phyloP scores from a whole-genome alignment of 2,797 vertebrate genomes.

The Rhinatrema bivittatum region DNA sequence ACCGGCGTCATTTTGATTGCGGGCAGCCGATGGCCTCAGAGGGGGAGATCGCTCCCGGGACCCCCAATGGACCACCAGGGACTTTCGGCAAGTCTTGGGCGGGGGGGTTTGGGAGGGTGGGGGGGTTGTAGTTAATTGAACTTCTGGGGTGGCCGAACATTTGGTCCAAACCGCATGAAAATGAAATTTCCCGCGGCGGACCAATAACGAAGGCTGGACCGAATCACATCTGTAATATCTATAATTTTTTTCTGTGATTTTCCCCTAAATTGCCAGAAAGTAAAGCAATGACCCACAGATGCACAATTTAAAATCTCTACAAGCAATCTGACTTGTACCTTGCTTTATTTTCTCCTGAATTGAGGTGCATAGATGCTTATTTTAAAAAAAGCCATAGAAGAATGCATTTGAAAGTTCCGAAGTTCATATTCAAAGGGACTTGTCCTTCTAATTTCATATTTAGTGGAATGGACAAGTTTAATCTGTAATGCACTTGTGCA shows the following conservation, averaged over 20 bases:
- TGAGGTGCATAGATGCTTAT: conserved; percentile 2
- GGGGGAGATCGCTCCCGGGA: too few species aligned
- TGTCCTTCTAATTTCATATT: too few species aligned
- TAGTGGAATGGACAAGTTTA: too few species aligned
- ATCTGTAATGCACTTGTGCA: too few species aligned
- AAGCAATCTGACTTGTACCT: neutral
- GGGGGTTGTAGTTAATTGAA: too few species aligned
- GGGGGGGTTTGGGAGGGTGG: too few species aligned
- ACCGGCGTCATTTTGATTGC: too few species aligned
- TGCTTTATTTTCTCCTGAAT: neutral
- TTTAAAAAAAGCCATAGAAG: conserved; percentile 6
- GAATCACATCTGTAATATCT: neutral
- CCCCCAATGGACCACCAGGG: too few species aligned
- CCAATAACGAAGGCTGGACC: neutral
- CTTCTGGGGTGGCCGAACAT: too few species aligned
- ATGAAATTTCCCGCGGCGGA: neutral
- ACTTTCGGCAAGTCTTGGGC: too few species aligned
- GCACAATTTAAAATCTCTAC: neutral
- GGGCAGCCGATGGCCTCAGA: too few species aligned
- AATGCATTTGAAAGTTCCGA: conserved; percentile 40
- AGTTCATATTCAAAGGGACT: too few species aligned
- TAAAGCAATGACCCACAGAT: neutral
- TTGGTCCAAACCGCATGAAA: neutral
- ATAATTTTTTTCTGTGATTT: neutral
- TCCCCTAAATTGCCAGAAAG: neutral